Evolutionary conservation across 2,797 vertebrate species (phyloP).

Genomic region (Luscinia luscinia): DNA sequence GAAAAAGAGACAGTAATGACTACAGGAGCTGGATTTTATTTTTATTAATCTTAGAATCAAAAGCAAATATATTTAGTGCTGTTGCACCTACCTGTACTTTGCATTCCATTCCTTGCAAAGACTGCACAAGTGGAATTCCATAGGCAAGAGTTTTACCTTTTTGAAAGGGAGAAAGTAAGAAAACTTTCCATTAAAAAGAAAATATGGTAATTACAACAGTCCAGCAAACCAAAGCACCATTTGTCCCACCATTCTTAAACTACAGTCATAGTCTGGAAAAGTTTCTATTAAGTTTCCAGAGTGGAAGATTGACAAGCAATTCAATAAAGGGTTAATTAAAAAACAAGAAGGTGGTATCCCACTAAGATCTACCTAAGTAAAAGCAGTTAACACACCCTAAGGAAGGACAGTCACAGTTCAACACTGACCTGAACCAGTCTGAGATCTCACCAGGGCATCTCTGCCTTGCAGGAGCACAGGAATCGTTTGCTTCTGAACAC

Average conservation of each 20-base stretch:
- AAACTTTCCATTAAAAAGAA: neutral
- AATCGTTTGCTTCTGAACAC: slow-evolving; percentile 91
- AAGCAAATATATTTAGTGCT: neutral
- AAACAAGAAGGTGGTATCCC: neutral
- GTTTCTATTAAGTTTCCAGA: neutral
- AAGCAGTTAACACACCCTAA: neutral
- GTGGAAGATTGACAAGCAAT: neutral
- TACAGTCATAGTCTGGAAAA: neutral
- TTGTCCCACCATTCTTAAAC: neutral
- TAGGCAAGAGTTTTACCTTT: slow-evolving; percentile 95
- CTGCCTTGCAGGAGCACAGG: slow-evolving; percentile 86
- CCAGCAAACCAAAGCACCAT: neutral
- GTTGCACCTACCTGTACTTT: slow-evolving; percentile 83
- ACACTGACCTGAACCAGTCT: slow-evolving; percentile 92
- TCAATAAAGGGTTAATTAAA: neutral
- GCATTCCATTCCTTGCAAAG: slow-evolving; percentile 84
- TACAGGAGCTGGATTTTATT: neutral
- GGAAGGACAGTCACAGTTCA: neutral
- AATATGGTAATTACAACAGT: neutral
- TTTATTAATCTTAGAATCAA: neutral
- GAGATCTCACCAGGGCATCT: slow-evolving; percentile 91
- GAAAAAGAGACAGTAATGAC: neutral
- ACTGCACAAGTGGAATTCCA: slow-evolving; percentile 90
- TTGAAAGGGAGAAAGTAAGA: neutral
- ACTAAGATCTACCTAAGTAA: neutral